These are phyloP conservation scores for Erebia epiphron DNA, from an alignment of 2,888 invertebrate species.

Conservation along the genomic window DNA sequence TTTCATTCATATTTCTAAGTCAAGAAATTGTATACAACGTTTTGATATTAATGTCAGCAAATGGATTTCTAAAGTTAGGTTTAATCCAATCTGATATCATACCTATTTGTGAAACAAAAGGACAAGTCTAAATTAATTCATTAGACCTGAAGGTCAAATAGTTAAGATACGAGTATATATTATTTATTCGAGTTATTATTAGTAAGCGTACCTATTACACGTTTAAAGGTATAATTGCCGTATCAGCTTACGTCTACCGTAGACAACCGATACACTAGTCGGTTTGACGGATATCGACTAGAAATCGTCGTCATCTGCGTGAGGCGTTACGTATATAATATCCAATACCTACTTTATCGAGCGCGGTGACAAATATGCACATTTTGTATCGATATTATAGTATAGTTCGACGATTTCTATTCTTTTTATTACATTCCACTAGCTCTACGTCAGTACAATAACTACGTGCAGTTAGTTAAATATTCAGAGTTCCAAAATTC, in stretches of 20 bases:
- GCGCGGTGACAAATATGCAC: constrained; percentile 4
- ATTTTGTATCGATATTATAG: constrained; percentile 3
- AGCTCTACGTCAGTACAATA: background rate
- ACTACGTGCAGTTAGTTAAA: background rate
- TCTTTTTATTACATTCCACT: background rate
- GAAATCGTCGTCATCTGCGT: background rate
- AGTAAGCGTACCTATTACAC: background rate
- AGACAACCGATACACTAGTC: background rate
- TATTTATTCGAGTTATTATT: constrained; percentile 19
- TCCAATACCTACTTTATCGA: constrained; percentile 2
- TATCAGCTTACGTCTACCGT: constrained; percentile 3
- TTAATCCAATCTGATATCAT: background rate
- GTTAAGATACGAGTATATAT: background rate
- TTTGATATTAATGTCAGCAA: background rate
- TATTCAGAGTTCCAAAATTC: background rate
- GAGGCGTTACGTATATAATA: too few relatives aligned
- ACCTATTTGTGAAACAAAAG: constrained; percentile 10
- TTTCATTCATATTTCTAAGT: too few relatives aligned
- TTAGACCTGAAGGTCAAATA: constrained; percentile 17
- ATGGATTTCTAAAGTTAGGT: background rate
- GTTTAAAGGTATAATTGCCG: background rate
- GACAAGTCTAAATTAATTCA: constrained; percentile 8
- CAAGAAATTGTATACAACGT: too few relatives aligned
- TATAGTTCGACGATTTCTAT: constrained; percentile 12
- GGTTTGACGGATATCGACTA: too few relatives aligned